Percentiles rank a stretch among this genome's conserved stretches.
These are phyloP conservation scores for Myiozetetes cayanensis DNA, from an alignment of 2,113 vertebrate genomes.

Conservation along the genomic window DNA sequence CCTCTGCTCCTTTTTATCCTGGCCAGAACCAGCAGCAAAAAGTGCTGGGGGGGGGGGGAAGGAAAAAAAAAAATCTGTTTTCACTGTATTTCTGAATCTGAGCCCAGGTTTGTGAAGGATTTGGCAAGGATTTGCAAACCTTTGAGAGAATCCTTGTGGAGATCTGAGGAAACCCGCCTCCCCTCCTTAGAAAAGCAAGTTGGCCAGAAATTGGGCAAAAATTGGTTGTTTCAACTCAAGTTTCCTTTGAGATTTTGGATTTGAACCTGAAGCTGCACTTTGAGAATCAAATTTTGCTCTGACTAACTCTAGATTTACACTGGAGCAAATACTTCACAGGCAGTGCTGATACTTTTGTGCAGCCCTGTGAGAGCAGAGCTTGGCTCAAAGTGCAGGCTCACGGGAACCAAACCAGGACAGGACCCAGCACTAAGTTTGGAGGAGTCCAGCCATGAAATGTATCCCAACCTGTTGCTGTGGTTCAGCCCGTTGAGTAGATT, in stretches of 20 bases:
- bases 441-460: neutral
- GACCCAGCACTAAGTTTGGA: neutral
- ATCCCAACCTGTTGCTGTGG: neutral
- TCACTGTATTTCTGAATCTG: conserved; percentile 61
- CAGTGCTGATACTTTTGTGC: neutral
- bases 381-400: neutral
- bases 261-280: conserved; percentile 36
- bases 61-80: conserved; percentile 32
- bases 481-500: neutral
- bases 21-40: conserved; percentile 51
- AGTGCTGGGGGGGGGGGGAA: neutral
- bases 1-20: conserved; percentile 27
- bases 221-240: neutral
- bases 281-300: conserved; percentile 38
- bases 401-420: neutral
- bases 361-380: neutral
- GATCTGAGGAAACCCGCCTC: conserved; percentile 60
- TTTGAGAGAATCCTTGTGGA: conserved; percentile 59
- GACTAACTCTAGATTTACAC: conserved; percentile 9
- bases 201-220: conserved; percentile 58
- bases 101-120: conserved; percentile 62
- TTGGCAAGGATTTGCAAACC: conserved; percentile 60
- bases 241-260: conserved; percentile 58
- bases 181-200: conserved; percentile 41
- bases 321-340: conserved; percentile 2